A percentile compares a stretch with the other conserved stretches of the same genome.
phyloP scores from a whole-genome alignment of 1,140 invertebrate genomes.

The Scaptomyza montana region DNA sequence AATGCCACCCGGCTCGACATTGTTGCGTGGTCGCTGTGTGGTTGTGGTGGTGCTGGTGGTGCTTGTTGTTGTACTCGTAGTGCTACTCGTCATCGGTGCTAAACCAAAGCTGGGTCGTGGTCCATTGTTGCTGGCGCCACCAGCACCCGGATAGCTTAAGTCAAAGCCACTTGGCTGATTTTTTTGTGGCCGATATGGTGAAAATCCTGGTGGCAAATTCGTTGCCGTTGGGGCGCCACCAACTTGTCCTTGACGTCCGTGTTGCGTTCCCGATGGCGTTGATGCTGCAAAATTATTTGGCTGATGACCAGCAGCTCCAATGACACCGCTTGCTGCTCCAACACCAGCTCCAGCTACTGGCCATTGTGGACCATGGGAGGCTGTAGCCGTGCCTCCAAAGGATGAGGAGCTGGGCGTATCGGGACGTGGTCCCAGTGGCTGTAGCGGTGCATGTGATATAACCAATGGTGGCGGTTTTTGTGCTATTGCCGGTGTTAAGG shows the following conservation, averaged over 20 bases:
- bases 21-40: constrained; percentile 42
- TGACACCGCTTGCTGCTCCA: background rate
- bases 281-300: background rate
- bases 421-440: constrained; percentile 73
- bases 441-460: constrained; percentile 71
- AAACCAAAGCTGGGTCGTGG: constrained; percentile 56
- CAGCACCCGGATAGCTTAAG: constrained; percentile 69
- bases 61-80: constrained; percentile 31
- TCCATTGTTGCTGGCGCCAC: constrained; percentile 25
- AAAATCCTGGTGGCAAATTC: constrained; percentile 70
- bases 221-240: constrained; percentile 29
- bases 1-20: constrained; percentile 28
- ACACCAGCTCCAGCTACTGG: constrained; percentile 38
- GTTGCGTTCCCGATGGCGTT: background rate
- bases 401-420: constrained; percentile 73
- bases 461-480: constrained; percentile 72
- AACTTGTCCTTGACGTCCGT: background rate
- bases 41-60: constrained; percentile 40
- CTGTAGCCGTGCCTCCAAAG: constrained; percentile 34
- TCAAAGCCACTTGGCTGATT: constrained; percentile 74
- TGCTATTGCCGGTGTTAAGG: constrained; percentile 23
- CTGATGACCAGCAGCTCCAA: constrained; percentile 9
- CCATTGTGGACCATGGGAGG: constrained; percentile 61
- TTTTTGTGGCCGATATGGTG: constrained; percentile 65
- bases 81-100: constrained; percentile 37